Percentiles rank a stretch among this genome's conserved stretches.
These are phyloP conservation scores for Agrilus planipennis DNA, from an alignment of 1,140 invertebrate genomes.

Conservation along the genomic window DNA sequence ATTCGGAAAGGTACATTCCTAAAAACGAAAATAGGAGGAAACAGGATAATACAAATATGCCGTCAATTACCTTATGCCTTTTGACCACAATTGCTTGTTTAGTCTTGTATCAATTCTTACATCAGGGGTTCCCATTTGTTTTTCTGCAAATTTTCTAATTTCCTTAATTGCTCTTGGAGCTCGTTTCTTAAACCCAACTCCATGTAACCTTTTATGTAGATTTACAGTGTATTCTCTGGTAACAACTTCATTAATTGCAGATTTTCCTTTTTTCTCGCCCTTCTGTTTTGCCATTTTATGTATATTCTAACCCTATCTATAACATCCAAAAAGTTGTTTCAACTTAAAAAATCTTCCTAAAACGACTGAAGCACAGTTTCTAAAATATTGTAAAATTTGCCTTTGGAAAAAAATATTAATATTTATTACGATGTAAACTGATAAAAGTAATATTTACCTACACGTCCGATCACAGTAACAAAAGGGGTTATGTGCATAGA, in stretches of 20 bases:
- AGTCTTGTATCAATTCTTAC: conserved; percentile 93
- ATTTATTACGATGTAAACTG: no score
- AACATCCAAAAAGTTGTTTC: no score
- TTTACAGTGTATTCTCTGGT: conserved; percentile 98
- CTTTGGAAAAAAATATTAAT: no score
- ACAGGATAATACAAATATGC: not conserved
- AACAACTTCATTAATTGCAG: conserved; percentile 94
- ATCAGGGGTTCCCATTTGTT: conserved; percentile 97
- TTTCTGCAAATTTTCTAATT: conserved; percentile 91
- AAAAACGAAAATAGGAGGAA: conserved; percentile 26
- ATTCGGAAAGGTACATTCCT: conserved; percentile 84
- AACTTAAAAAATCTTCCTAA: no score
- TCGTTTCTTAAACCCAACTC: conserved; percentile 92
- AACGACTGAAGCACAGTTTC: no score
- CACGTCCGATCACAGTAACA: no score
- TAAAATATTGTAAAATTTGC: no score
- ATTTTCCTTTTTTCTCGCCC: conserved; percentile 78
- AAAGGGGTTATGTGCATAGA: no score
- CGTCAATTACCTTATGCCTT: conserved; percentile 77
- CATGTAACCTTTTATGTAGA: conserved; percentile 93
- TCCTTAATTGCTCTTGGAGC: conserved; percentile 95
- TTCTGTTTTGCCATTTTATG: conserved; percentile 66
- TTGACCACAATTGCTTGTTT: conserved; percentile 97
- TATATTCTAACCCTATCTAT: no score
- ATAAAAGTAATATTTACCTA: no score